phyloP scores from a whole-genome alignment of 2,888 invertebrate genomes.

The Encarsia formosa region DNA sequence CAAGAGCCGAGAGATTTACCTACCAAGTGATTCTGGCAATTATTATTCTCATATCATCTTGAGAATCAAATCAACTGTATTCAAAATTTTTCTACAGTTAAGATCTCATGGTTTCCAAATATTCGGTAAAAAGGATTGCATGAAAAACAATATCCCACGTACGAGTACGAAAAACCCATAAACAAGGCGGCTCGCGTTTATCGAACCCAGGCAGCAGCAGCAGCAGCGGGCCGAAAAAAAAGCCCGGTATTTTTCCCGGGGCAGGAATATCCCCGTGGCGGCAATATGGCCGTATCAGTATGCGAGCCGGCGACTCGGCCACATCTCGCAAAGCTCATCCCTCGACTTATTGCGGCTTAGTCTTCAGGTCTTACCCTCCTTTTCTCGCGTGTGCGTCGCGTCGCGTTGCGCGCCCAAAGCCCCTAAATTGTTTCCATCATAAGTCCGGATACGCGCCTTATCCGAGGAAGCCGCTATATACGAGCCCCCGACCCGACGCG shows the following conservation, averaged over 20 bases:
- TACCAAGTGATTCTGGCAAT: no score
- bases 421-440: constrained; percentile 52
- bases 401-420: constrained; percentile 38
- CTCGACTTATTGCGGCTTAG: constrained; percentile 53
- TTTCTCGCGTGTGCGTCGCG: constrained; percentile 23
- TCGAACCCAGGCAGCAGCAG: constrained; percentile 1
- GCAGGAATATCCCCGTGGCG: not conserved
- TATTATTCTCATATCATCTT: no score
- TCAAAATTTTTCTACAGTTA: no score
- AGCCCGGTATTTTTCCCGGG: constrained; percentile 2
- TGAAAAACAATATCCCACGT: no score
- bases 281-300: constrained; percentile 42
- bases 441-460: constrained; percentile 48
- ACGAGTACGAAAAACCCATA: no score
- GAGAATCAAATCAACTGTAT: no score
- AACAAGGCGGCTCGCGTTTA: no score
- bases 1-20: no score
- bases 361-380: no score
- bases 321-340: constrained; percentile 52
- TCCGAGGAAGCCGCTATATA: not conserved
- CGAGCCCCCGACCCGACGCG: not conserved
- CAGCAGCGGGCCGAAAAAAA: no score
- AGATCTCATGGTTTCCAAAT: no score
- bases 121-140: no score
- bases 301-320: constrained; percentile 50